Percentiles rank a stretch among this genome's conserved stretches.
These are phyloP conservation scores for Poeciliopsis turrubarensis DNA, from an alignment of 2,113 vertebrate species.

Conservation along the genomic window DNA sequence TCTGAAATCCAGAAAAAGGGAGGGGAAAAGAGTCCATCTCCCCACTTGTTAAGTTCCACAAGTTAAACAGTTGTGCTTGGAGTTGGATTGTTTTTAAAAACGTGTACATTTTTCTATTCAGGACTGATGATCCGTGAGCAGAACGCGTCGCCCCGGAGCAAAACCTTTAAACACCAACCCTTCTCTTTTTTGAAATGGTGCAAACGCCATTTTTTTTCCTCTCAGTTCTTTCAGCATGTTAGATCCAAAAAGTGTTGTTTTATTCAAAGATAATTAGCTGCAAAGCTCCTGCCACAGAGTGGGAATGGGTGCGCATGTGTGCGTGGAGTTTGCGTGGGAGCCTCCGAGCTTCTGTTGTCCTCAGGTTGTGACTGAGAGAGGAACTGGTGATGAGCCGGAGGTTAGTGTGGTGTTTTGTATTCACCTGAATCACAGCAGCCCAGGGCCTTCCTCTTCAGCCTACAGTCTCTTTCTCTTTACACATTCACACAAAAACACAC, in stretches of 20 bases:
- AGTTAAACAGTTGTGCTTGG: slow-evolving; percentile 41
- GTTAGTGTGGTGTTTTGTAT: slow-evolving; percentile 76
- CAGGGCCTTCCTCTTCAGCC: slow-evolving; percentile 69
- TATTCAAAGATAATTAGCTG: slow-evolving; percentile 75
- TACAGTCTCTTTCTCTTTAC: slow-evolving; percentile 46
- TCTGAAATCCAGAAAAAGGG: slow-evolving; percentile 29
- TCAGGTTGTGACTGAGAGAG: slow-evolving; percentile 65
- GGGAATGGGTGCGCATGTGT: neutral
- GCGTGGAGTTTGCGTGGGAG: slow-evolving; percentile 30
- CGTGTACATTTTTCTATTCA: slow-evolving; percentile 46
- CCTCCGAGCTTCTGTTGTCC: slow-evolving; percentile 63
- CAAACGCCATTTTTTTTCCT: slow-evolving; percentile 59
- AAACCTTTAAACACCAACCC: slow-evolving; percentile 51
- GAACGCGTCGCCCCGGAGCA: slow-evolving; percentile 46
- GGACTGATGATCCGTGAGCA: slow-evolving; percentile 28
- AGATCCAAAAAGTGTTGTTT: slow-evolving; percentile 66
- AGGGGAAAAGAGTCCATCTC: neutral
- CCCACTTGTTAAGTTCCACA: slow-evolving; percentile 54
- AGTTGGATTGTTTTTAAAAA: slow-evolving; percentile 57
- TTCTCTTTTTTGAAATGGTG: slow-evolving; percentile 66
- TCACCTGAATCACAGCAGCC: slow-evolving; percentile 66
- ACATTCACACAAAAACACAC: slow-evolving; percentile 17
- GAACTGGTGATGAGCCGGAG: slow-evolving; percentile 71
- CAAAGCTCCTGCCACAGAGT: slow-evolving; percentile 36
- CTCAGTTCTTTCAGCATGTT: slow-evolving; percentile 61